Conservation (phyloP, 2,797 vertebrate genomes). For the Alectoris magna region DNA sequence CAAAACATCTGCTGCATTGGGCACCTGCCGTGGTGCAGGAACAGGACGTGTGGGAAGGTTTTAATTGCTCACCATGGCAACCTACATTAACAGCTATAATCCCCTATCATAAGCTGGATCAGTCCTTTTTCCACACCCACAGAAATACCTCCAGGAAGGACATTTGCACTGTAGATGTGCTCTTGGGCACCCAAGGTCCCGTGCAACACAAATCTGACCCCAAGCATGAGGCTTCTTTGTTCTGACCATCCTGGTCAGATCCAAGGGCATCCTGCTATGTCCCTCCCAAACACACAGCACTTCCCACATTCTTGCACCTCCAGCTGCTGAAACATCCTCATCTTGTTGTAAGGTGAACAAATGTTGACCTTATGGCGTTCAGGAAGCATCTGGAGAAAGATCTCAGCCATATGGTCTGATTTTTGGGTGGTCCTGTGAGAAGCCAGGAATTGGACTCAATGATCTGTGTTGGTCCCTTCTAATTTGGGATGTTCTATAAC, state of each 20-base stretch:
- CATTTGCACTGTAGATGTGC: fast-evolving
- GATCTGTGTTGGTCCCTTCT: too few species aligned
- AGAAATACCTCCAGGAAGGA: slow-evolving; percentile 30
- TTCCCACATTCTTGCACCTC: fast-evolving
- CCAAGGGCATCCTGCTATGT: neutral
- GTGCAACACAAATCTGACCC: neutral
- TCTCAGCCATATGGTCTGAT: too few species aligned
- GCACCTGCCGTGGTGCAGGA: slow-evolving; percentile 7
- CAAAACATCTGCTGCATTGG: slow-evolving; percentile 48
- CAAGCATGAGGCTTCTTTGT: neutral
- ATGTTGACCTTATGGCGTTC: neutral
- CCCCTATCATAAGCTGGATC: neutral
- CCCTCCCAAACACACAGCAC: neutral
- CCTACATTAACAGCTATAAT: slow-evolving; percentile 18
- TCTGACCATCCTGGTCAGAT: neutral
- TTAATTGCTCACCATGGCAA: slow-evolving; percentile 68
- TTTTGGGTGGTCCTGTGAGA: too few species aligned
- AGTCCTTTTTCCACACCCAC: neutral
- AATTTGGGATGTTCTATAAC: too few species aligned
- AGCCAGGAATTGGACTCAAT: too few species aligned
- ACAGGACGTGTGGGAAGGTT: slow-evolving; percentile 10
- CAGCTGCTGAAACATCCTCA: neutral
- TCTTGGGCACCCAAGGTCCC: fast-evolving
- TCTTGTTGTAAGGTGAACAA: neutral
- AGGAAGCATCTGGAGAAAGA: too few species aligned